Base-by-base conservation (phyloP, 2,888 invertebrate genomes). In the Archaeoteleia sp. region DNA sequence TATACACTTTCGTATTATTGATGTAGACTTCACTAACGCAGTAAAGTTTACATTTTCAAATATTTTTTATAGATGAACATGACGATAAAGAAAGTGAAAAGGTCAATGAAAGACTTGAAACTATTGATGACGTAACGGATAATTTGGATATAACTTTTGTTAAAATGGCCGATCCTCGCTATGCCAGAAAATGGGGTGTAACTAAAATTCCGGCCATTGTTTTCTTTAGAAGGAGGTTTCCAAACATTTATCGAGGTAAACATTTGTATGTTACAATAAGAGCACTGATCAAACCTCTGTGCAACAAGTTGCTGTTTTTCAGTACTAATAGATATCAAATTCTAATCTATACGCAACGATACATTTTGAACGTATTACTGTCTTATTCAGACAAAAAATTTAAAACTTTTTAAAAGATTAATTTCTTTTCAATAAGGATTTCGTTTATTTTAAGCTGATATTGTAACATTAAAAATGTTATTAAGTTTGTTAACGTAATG, bases 41-140 rank as follows among this genome's bases (percentile, higher is more conserved):
- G 15, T 12, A 34, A 8, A 13, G 13, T 45, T 1, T 8, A 3
- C 3, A 17, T 12, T 30, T 15, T 65, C 17, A 40, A 54, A 29
- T 48, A 39, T 29, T 63, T 57, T 53, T 85, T 86, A 2, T 75
- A 95, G 95, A 95, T 85, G 95, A 95, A 79, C 90, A 92, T 70
- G 91, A 94, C 73, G 90, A 91, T 66, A 89, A 90, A 27, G 94
- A 95, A 74, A 96, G 96, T 84, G 89, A 90, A 42, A 89, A 91
- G n/a, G 94, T 96, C 0, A 86, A 95, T 74, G 92, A 93, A 67
- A 94, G 94, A 82, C 86, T 97, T 66, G 97, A 97, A 83, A 95
- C 94, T 74, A 97, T 97, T 74, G 97, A 98, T 81, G 95, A 95
- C 75, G 97, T 97, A 86, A 95, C 95, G 0, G 96, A 96, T 82